These are phyloP conservation scores for Silurus meridionalis DNA, from an alignment of 2,113 vertebrate species.

Conservation along the genomic window DNA sequence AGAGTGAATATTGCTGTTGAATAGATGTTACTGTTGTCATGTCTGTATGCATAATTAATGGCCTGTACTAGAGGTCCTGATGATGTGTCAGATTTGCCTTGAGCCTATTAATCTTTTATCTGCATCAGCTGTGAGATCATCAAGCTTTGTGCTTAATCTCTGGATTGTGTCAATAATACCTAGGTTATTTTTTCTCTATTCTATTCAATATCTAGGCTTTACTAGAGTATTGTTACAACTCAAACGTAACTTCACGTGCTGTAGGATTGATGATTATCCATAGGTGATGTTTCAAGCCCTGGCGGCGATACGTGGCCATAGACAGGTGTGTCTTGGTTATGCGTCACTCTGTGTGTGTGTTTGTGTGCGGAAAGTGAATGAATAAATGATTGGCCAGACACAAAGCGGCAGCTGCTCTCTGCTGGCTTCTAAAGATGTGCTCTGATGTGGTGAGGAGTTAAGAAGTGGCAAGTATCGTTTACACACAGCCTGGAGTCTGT, in stretches of 20 bases:
- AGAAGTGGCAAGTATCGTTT: constrained; percentile 42
- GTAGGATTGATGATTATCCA: background rate
- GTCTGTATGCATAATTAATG: constrained; percentile 39
- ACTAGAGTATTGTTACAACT: background rate
- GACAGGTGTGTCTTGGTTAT: background rate
- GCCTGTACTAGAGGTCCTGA: constrained; percentile 18
- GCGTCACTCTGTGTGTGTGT: constrained; percentile 32
- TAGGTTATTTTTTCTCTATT: background rate
- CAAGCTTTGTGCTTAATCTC: constrained; percentile 4
- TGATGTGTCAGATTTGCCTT: constrained; percentile 37
- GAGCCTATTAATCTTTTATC: constrained; percentile 53
- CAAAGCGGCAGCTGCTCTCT: constrained; percentile 49
- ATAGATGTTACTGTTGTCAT: background rate
- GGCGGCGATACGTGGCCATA: background rate
- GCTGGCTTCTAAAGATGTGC: constrained; percentile 48
- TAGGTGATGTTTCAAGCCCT: background rate
- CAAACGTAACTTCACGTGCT: background rate
- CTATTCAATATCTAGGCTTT: background rate
- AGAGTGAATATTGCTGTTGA: background rate
- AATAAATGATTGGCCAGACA: constrained; percentile 64
- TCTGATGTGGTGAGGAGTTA: constrained; percentile 42
- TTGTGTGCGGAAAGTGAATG: constrained; percentile 62
- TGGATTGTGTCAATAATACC: background rate
- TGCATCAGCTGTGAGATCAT: constrained; percentile 32
- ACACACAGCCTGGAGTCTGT: constrained; percentile 39